Base-by-base conservation (phyloP, 2,888 invertebrate species). In the Buathra laborator region DNA sequence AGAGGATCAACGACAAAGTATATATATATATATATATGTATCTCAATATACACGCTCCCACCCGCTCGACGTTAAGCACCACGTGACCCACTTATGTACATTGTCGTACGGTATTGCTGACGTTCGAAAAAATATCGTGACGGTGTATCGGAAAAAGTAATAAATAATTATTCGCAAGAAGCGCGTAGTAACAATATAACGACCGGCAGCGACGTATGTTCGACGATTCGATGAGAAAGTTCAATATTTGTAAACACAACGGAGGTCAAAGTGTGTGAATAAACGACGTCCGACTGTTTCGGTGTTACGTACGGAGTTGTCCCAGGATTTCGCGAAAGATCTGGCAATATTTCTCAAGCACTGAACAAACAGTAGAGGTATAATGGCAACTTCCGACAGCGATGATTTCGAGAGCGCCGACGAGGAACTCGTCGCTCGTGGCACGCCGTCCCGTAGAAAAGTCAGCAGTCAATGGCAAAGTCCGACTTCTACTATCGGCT, bases 371-470 rank as follows among this genome's bases (percentile, higher is more conserved):
- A 62, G 29, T 6, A 32, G n/a, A 12, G 62, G 48, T 24, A 78
- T 71, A 53, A 97, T 97, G 97, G 95, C 96, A 90, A 95, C 96
- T 48, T 97, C 97, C 87, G 97, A 97, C 87, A 97, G 96, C 93
- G 97, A 97, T 90, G 96, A 95, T 91, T 97, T 97, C 92, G 96
- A 97, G 93, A 97, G 97, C 94, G 97, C 97, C 4, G 97, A 97
- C 89, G 97, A 97, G 90, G 96, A 96, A 46, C 94, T 95, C 86
- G 94, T 94, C 76, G 90, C 88, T 43, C 84, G 88, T 32, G 83
- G 81, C 5, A 12, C 77, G 29, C 67, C 83, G 3, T 43, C 77
- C n/a, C 37, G 37, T 37, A 79, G 64, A 62, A 81, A 86, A 24
- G 19, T 37, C n/a, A 67, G 24, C 75, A 80, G 46, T 14, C 67